Percentiles rank a stretch among this genome's conserved stretches.
Evolutionary conservation across 2,888 invertebrate species (phyloP).

Genomic region (Odontocolon sp.): DNA sequence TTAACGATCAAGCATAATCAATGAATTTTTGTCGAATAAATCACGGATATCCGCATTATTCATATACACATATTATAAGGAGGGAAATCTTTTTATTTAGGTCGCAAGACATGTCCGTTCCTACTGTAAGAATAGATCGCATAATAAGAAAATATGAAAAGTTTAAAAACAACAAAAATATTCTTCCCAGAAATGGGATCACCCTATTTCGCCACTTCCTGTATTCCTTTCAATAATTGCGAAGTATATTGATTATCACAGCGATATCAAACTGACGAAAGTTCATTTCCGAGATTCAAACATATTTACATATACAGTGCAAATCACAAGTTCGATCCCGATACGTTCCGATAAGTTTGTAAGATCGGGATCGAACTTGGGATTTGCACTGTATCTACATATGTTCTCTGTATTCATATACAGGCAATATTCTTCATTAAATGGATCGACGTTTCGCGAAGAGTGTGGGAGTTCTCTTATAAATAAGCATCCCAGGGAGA

Average conservation of each 20-base stretch:
- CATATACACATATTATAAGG: slow-evolving; percentile 17
- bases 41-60: slow-evolving; percentile 34
- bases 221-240: background rate
- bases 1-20: slow-evolving; percentile 9
- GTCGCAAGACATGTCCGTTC: slow-evolving; percentile 45
- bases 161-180: background rate
- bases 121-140: slow-evolving; percentile 54
- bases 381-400: too few species aligned
- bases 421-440: background rate
- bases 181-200: slow-evolving; percentile 11
- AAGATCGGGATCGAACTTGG: too few species aligned
- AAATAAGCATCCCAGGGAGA: too few species aligned
- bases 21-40: too few species aligned
- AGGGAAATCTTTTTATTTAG: slow-evolving; percentile 17
- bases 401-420: too few species aligned
- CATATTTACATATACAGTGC: too few species aligned
- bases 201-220: background rate
- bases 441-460: too few species aligned
- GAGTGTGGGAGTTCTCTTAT: too few species aligned
- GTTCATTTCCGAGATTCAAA: too few species aligned
- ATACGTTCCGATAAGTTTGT: too few species aligned
- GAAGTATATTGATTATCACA: slow-evolving; percentile 32
- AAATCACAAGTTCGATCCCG: too few species aligned
- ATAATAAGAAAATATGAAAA: slow-evolving; percentile 44
- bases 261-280: slow-evolving; percentile 1